Base-by-base conservation (phyloP, 1,140 invertebrate species). In the Onthophagus taurus region DNA sequence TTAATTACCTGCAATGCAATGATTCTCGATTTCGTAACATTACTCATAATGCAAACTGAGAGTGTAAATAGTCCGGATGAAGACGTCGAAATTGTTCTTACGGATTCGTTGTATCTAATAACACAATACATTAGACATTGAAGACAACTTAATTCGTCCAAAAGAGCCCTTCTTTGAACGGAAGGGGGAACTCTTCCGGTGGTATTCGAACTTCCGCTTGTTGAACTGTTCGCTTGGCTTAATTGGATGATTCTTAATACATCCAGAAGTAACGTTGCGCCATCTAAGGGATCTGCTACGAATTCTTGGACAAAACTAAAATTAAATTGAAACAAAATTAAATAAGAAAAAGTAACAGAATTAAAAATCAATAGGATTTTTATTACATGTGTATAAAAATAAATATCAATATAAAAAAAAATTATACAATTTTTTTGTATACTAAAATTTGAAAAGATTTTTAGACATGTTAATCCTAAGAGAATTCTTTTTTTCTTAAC, bases 261-360 rank as follows among this genome's bases (percentile, higher is more conserved):
- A 60, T 90, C 85, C 42, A 94, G 61, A 1, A 93, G 67, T 23
- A 88, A 64, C 1, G 76, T 78, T 0, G 91, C 80, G 2, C 89
- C 90, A 62, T 90, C 86, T 47, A 86, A 75, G 13, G 85, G 84
- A 36, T 84, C 77, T 13, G 81, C 77, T 4, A 89, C 77, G 65
- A 93, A 91, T 65, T 93, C 89, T 65, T 89, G 84, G 1, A 93
- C 82, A 58, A 93, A 94, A 65, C 85, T 87, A 65, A 8, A 74
- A 74, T 51, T 51, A 50, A 52, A 39, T 30, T 16, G 20, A 21
- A 4, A 16, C 24, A 37, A 21, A 37, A 23, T 36, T 7, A n/a
- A 20, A 8, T n/a, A 17, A 37, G 35, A 37, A 9, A 23, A 37
- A 11, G 14, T 37, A 11, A 37, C 35, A 37, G 13, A 37, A n/a